A percentile compares a stretch with the other conserved stretches of the same genome.
These are phyloP conservation scores for Eupeodes luniger DNA, from an alignment of 2,888 invertebrate species.

Conservation along the genomic window DNA sequence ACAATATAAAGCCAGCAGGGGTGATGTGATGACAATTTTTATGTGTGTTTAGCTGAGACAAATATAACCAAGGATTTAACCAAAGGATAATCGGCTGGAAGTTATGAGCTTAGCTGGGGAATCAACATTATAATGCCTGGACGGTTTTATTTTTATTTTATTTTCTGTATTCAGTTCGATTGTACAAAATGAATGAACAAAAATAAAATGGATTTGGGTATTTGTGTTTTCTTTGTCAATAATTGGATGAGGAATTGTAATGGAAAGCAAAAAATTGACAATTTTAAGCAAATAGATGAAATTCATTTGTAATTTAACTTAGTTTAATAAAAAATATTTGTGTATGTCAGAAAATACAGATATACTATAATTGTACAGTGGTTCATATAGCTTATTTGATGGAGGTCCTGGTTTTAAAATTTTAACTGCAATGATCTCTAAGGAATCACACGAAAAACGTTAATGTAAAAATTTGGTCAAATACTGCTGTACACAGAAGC, in stretches of 20 bases:
- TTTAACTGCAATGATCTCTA: too few species aligned
- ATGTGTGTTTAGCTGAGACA: conserved; percentile 29
- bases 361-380: too few species aligned
- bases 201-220: conserved; percentile 9
- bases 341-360: too few species aligned
- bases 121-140: conserved; percentile 48
- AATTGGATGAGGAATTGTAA: conserved; percentile 50
- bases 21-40: conserved; percentile 30
- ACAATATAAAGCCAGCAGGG: conserved; percentile 41
- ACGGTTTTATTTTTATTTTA: conserved; percentile 10
- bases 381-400: too few species aligned
- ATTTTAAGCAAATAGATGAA: conserved; percentile 2
- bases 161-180: not conserved
- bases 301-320: too few species aligned
- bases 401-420: too few species aligned
- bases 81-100: conserved; percentile 72
- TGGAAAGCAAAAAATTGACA: conserved; percentile 53
- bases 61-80: conserved; percentile 54
- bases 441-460: too few species aligned
- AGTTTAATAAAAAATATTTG: too few species aligned
- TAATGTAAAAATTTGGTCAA: too few species aligned
- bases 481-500: too few species aligned
- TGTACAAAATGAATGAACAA: not conserved
- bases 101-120: conserved; percentile 58
- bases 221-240: conserved; percentile 42